A percentile compares a stretch with the other conserved stretches of the same genome.
phyloP scores from a whole-genome alignment of 2,797 vertebrate species.

The Melanotaenia parkinsoni region DNA sequence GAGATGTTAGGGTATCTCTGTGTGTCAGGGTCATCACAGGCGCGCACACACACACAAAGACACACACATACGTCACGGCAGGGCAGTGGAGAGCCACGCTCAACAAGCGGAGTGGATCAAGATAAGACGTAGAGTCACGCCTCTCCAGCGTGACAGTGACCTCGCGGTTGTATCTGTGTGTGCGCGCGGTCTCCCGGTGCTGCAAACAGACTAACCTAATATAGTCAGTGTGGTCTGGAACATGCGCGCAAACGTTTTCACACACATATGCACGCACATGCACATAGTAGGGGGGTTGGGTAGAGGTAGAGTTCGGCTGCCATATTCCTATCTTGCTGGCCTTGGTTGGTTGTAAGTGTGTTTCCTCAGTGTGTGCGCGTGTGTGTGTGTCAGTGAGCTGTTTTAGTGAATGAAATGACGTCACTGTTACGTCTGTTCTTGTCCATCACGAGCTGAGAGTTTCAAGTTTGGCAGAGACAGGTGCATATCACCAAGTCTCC shows the following conservation, averaged over 20 bases:
- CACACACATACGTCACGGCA: constrained; percentile 21
- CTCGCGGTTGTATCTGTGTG: constrained; percentile 60
- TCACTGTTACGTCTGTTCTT: constrained; percentile 72
- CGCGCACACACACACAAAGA: constrained; percentile 5
- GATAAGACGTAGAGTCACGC: constrained; percentile 79
- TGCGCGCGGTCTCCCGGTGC: constrained; percentile 24
- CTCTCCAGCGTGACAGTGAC: constrained; percentile 75
- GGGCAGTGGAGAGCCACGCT: constrained; percentile 16
- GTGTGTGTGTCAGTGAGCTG: constrained; percentile 5
- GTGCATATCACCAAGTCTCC: constrained; percentile 34
- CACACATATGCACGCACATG: constrained; percentile 32
- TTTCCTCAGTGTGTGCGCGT: constrained; percentile 15
- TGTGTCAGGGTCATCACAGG: constrained; percentile 49
- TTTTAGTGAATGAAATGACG: constrained; percentile 63
- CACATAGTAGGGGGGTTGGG: neutral
- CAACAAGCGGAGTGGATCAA: constrained; percentile 53
- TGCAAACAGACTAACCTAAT: constrained; percentile 69
- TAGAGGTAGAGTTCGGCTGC: constrained; percentile 4
- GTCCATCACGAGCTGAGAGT: constrained; percentile 58
- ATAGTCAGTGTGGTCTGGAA: constrained; percentile 66
- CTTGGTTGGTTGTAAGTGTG: constrained; percentile 32
- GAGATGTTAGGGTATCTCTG: constrained; percentile 19
- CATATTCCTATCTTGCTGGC: constrained; percentile 32
- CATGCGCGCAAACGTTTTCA: constrained; percentile 12
- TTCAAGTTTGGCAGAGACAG: constrained; percentile 51